Evolutionary conservation across 1,140 invertebrate species (phyloP), one percentile per base, ranked within the genome.

Genomic region (Drosophila kurseongensis): DNA sequence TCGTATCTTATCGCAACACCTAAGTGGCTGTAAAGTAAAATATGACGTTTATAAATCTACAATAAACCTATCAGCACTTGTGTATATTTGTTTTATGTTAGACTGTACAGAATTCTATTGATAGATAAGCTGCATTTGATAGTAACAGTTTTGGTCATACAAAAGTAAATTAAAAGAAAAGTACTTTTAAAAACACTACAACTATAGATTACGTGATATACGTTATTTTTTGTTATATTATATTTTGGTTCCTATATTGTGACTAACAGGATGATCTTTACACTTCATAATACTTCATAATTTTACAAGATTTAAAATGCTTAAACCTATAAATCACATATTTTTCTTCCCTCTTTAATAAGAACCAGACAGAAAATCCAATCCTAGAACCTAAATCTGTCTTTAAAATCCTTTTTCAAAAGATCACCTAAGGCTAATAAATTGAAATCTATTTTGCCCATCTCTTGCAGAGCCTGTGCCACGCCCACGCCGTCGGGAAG

Each of bases 401-500:
- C 23, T 23, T 23, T 4, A 23, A 23, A 23, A 42, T 8, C n/a
- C n/a, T 8, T 42, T 23, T 23, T 4, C n/a, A 3, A 23, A 23
- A 23, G 3, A 23, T 23, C 23, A 23, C 23, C 4, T 23, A 23
- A 23, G 4, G 23, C 23, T 23, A 4, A 1, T 44, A 18, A 10
- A 4, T 44, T 10, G 1, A 5, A 13, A 35, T 23, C 6, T 10
- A 14, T 50, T 14, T 54, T 54, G 80, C 0, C 1, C 6, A 12
- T 18, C 1, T 68, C 91, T 93, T 93, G 77, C 89, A 95, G 95
- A 91, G 94, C 94, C 76, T 92, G 95, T 93, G 92, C 93, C 93
- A 91, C 89, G 67, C 74, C 83, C 7, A 58, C 66, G 50, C 56
- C 74, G 8, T 54, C 78, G 9, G 62, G 74, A 93, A 52, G 45